Conservation (phyloP, 2,113 vertebrate species). For the Tragelaphus imberbis region DNA sequence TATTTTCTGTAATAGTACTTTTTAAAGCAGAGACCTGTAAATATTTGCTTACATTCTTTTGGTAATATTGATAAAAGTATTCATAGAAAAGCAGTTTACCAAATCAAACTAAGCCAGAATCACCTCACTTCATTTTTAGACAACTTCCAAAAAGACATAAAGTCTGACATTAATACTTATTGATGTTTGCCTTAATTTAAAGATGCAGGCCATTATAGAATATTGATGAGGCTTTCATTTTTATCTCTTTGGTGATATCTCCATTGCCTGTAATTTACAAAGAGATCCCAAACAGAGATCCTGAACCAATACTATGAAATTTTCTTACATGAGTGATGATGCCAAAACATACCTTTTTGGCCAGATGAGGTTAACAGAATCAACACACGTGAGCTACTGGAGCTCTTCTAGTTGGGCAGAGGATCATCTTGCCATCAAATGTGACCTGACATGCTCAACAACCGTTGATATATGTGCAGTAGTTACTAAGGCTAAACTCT, state of each 20-base stretch:
- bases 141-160: background rate
- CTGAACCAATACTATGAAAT: background rate
- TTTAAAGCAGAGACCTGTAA: background rate
- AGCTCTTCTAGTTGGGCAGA: slow-evolving; percentile 15
- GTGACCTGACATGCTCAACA: slow-evolving; percentile 67
- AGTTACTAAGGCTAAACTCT: slow-evolving; percentile 81
- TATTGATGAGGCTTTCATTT: slow-evolving; percentile 9
- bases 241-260: background rate
- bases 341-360: background rate
- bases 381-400: background rate
- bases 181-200: slow-evolving; percentile 50
- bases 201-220: slow-evolving; percentile 28
- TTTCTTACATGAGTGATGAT: fast-evolving
- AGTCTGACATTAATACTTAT: background rate
- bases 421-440: slow-evolving; percentile 74
- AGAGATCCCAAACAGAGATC: background rate
- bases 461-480: slow-evolving; percentile 74
- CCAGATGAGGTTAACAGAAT: background rate
- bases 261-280: background rate
- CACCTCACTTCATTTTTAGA: background rate
- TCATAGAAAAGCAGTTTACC: slow-evolving; percentile 35
- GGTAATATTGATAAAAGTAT: background rate
- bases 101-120: slow-evolving; percentile 11
- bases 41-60: background rate
- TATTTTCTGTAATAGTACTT: background rate